Conservation (phyloP, 2,113 vertebrate species). For the Opisthocomus hoazin region DNA sequence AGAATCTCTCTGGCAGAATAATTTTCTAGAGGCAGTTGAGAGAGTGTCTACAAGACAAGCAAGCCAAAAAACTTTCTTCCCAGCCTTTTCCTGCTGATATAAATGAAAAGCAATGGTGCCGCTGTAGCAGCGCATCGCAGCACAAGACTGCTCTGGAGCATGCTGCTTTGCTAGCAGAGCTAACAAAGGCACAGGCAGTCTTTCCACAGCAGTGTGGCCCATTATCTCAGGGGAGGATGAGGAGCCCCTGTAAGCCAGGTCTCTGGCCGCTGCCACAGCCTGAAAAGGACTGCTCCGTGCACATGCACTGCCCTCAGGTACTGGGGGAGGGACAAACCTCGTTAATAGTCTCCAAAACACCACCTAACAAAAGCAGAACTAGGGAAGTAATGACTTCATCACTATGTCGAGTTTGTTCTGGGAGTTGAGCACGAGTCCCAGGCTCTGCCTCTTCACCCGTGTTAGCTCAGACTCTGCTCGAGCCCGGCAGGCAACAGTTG, state of each 20-base stretch:
- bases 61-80: not conserved
- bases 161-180: not conserved
- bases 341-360: not conserved
- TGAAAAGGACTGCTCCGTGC: too few species aligned
- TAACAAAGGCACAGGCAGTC: not conserved
- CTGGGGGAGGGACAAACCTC: not conserved
- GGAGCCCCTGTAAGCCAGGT: not conserved
- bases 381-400: not conserved
- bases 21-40: not conserved
- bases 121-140: not conserved
- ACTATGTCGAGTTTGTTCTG: not conserved
- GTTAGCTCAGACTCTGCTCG: not conserved
- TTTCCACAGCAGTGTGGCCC: not conserved
- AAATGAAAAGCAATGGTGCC: not conserved
- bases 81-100: not conserved
- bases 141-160: not conserved
- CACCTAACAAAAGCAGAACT: not conserved
- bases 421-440: accelerated
- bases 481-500: accelerated
- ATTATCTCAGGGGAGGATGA: not conserved
- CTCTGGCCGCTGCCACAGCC: accelerated
- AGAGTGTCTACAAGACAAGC: not conserved
- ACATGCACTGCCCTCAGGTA: not conserved
- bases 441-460: not conserved
- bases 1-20: not conserved